These are phyloP conservation scores for Trichosurus vulpecula DNA, from an alignment of 2,797 vertebrate genomes.

Conservation along the genomic window DNA sequence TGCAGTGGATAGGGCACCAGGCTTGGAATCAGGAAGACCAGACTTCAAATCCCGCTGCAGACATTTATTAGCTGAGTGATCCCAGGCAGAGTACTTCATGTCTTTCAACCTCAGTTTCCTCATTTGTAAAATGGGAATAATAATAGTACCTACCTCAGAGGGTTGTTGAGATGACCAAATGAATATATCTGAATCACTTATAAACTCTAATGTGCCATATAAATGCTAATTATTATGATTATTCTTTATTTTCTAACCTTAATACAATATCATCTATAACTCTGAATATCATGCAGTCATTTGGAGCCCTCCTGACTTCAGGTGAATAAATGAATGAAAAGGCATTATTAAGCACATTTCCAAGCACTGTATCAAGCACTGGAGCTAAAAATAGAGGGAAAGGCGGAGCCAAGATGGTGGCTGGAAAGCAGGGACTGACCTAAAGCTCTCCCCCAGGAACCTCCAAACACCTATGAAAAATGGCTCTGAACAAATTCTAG, in stretches of 20 bases:
- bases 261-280: background rate
- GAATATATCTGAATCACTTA: background rate
- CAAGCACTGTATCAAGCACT: background rate
- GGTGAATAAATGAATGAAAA: background rate
- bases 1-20: background rate
- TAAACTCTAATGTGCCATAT: background rate
- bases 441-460: too few species aligned
- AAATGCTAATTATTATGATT: background rate
- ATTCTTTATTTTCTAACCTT: background rate
- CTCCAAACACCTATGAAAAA: too few species aligned
- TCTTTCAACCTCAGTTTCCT: background rate
- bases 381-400: background rate
- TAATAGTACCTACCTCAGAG: background rate
- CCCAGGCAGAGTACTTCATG: background rate
- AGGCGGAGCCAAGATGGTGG: too few species aligned
- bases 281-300: background rate
- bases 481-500: too few species aligned
- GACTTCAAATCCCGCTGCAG: background rate
- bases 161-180: background rate
- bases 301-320: background rate
- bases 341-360: background rate
- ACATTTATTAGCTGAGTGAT: background rate
- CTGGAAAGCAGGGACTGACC: too few species aligned
- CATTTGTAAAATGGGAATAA: background rate
- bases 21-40: background rate